phyloP scores from a whole-genome alignment of 1,140 invertebrate genomes.

The Vanessa tameamea region DNA sequence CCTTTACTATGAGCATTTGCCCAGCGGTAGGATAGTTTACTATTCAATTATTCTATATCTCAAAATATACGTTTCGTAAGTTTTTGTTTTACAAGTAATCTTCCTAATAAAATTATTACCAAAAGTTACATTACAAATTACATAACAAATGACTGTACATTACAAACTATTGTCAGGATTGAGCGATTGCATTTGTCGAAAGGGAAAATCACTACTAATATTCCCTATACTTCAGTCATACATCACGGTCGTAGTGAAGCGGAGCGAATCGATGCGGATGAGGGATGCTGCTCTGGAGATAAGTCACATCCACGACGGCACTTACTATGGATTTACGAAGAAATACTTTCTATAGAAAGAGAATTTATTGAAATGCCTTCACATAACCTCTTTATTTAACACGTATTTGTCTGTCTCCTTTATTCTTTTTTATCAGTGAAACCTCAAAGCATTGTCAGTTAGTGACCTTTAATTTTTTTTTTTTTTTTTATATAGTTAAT shows the following conservation, averaged over 20 bases:
- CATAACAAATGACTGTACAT: neutral
- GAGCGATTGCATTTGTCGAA: neutral
- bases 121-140: neutral
- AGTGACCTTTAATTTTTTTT: neutral
- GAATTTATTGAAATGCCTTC: constrained; percentile 7
- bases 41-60: too few relatives aligned
- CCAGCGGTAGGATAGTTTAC: too few relatives aligned
- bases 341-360: constrained; percentile 28
- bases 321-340: constrained; percentile 38
- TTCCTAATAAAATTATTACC: too few relatives aligned
- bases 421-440: neutral
- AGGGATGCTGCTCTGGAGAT: constrained; percentile 53
- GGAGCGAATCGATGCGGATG: constrained; percentile 49
- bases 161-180: neutral
- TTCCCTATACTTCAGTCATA: constrained; percentile 34
- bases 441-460: neutral
- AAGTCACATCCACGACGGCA: constrained; percentile 51
- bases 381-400: constrained; percentile 2
- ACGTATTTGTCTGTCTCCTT: neutral
- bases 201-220: constrained; percentile 25
- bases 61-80: too few relatives aligned
- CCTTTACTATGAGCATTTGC: too few relatives aligned
- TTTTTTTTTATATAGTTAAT: too few relatives aligned
- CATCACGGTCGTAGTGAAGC: constrained; percentile 45
- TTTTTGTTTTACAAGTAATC: too few relatives aligned